These are phyloP conservation scores for Thalassophryne amazonica DNA, from an alignment of 2,797 vertebrate genomes.

Conservation along the genomic window DNA sequence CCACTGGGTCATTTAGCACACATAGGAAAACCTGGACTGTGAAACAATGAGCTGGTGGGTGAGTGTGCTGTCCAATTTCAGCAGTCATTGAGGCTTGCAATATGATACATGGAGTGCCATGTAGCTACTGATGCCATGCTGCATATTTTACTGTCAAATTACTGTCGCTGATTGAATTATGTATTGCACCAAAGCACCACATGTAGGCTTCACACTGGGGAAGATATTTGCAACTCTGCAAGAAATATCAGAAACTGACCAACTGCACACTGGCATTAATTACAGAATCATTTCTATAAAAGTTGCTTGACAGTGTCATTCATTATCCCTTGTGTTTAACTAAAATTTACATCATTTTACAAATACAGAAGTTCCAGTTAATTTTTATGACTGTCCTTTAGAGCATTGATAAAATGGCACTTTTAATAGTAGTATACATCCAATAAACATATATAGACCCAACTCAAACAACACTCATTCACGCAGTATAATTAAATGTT, in stretches of 20 bases:
- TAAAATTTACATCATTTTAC: not conserved
- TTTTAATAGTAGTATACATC: too few species aligned
- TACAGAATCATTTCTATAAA: not conserved
- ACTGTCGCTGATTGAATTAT: conserved; percentile 10
- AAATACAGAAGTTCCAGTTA: not conserved
- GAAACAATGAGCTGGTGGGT: conserved; percentile 10
- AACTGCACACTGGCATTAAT: conserved; percentile 1
- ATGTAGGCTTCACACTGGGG: conserved; percentile 4
- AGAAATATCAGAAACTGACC: not conserved
- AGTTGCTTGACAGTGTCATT: not conserved
- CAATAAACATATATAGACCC: too few species aligned
- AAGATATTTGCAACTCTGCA: not conserved
- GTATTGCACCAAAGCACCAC: conserved; percentile 14
- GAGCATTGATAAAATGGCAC: too few species aligned
- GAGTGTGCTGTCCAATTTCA: conserved; percentile 27
- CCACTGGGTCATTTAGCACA: conserved; percentile 38
- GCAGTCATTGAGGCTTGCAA: conserved; percentile 6
- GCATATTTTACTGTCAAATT: conserved; percentile 38
- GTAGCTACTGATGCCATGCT: conserved; percentile 16
- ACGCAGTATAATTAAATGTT: too few species aligned
- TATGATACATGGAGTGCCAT: conserved; percentile 12
- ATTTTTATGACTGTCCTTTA: too few species aligned
- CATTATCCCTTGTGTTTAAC: not conserved
- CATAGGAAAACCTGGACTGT: conserved; percentile 12
- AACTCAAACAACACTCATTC: too few species aligned